A percentile compares a stretch with the other conserved stretches of the same genome.
These are phyloP conservation scores for Proisotoma minuta DNA, from an alignment of 2,888 invertebrate species.

Conservation along the genomic window DNA sequence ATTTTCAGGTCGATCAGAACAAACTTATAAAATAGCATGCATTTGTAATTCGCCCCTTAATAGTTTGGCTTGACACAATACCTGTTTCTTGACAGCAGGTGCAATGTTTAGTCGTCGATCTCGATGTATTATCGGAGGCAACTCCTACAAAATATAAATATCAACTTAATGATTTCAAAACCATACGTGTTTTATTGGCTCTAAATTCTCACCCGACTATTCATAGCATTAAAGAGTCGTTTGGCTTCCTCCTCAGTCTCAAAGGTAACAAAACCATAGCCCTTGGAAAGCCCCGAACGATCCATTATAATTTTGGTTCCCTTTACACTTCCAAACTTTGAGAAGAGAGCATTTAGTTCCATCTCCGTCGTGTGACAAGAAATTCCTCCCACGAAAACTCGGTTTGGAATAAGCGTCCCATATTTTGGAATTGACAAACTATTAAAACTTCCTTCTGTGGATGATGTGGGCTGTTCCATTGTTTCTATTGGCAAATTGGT, in stretches of 20 bases:
- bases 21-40: too few species aligned
- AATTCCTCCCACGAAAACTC: conserved; percentile 95
- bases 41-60: too few species aligned
- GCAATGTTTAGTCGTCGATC: conserved; percentile 80
- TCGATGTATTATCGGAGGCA: conserved; percentile 54
- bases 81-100: conserved; percentile 79
- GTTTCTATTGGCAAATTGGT: background rate
- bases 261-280: conserved; percentile 80
- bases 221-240: conserved; percentile 43
- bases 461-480: background rate
- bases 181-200: background rate
- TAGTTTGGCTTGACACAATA: too few species aligned
- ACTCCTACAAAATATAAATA: conserved; percentile 26
- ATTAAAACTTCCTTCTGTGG: background rate
- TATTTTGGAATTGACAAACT: conserved; percentile 53
- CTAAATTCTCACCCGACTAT: conserved; percentile 19
- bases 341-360: conserved; percentile 85
- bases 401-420: conserved; percentile 86
- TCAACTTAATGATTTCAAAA: background rate
- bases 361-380: conserved; percentile 87
- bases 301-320: conserved; percentile 91
- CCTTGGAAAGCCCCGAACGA: conserved; percentile 89
- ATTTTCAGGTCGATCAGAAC: too few species aligned
- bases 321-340: conserved; percentile 75
- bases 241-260: conserved; percentile 82